Percentiles rank a stretch among this genome's conserved stretches.
These are phyloP conservation scores for Taenaris catops DNA, from an alignment of 2,888 invertebrate genomes.

Conservation along the genomic window DNA sequence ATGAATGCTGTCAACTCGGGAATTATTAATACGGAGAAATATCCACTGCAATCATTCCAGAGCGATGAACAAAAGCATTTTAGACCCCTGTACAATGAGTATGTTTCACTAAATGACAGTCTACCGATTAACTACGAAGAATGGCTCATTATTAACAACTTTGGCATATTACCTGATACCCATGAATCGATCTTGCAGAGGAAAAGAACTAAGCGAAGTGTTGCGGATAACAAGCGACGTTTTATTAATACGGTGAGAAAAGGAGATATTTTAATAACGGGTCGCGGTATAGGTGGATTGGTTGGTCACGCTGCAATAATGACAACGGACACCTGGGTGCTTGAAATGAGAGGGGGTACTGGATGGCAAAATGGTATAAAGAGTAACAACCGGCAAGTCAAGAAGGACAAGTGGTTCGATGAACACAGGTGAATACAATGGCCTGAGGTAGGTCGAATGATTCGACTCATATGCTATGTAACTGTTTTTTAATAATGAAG, in stretches of 20 bases:
- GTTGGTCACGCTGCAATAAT: slow-evolving; percentile 49
- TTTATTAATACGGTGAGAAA: slow-evolving; percentile 45
- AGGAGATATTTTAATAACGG: slow-evolving; percentile 44
- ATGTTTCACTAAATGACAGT: slow-evolving; percentile 34
- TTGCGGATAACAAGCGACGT: slow-evolving; percentile 40
- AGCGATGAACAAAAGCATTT: slow-evolving; percentile 46
- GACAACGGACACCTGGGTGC: slow-evolving; percentile 44
- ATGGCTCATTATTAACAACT: slow-evolving; percentile 56
- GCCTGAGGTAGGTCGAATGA: no score
- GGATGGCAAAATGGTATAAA: slow-evolving; percentile 37
- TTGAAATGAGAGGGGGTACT: slow-evolving; percentile 46
- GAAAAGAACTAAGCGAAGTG: slow-evolving; percentile 45
- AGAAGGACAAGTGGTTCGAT: slow-evolving; percentile 45
- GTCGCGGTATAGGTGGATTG: slow-evolving; percentile 38
- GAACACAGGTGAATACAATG: no score
- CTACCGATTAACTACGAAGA: slow-evolving; percentile 45
- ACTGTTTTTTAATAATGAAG: no score
- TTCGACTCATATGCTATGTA: no score
- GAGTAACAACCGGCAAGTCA: slow-evolving; percentile 43
- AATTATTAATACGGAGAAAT: slow-evolving; percentile 55
- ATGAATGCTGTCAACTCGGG: slow-evolving; percentile 42
- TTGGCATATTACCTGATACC: slow-evolving; percentile 45
- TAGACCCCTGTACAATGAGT: slow-evolving; percentile 40
- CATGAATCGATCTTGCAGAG: slow-evolving; percentile 44
- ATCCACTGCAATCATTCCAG: slow-evolving; percentile 42